phyloP scores from a whole-genome alignment of 2,888 invertebrate species.

The Athalia rosae region DNA sequence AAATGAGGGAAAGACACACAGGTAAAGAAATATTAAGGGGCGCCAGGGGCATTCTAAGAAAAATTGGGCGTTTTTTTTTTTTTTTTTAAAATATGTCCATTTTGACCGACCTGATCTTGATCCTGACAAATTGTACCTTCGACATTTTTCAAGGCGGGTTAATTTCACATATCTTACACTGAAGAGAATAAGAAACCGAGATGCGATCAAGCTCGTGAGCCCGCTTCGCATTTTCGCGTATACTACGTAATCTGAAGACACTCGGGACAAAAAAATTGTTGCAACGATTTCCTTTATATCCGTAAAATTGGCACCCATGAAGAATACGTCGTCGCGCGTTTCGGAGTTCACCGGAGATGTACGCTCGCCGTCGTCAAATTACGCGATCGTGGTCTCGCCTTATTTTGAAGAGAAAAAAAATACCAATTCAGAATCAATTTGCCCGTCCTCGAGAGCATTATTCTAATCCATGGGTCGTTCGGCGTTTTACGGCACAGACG shows the following conservation, averaged over 20 bases:
- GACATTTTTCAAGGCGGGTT: too few species aligned
- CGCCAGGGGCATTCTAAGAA: not conserved
- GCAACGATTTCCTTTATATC: constrained; percentile 16
- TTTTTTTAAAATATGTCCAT: not conserved
- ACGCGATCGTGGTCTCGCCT: not conserved
- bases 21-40: not conserved
- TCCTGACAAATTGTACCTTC: not conserved
- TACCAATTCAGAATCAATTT: constrained; percentile 54
- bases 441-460: constrained; percentile 45
- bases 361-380: constrained; percentile 2
- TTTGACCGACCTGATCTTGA: not conserved
- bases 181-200: too few species aligned
- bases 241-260: not conserved
- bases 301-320: constrained; percentile 34
- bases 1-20: not conserved
- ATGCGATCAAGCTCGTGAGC: not conserved
- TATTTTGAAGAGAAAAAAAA: constrained; percentile 29
- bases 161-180: too few species aligned
- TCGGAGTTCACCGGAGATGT: not conserved
- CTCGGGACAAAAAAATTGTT: constrained; percentile 8
- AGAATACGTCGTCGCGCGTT: constrained; percentile 2
- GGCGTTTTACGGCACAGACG: constrained; percentile 48
- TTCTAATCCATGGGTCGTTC: constrained; percentile 48
- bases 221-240: not conserved
- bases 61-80: constrained; percentile 7